Percentiles rank a stretch among this genome's conserved stretches.
Conservation (phyloP, 1,140 invertebrate species). For the Pararge aegeria region DNA sequence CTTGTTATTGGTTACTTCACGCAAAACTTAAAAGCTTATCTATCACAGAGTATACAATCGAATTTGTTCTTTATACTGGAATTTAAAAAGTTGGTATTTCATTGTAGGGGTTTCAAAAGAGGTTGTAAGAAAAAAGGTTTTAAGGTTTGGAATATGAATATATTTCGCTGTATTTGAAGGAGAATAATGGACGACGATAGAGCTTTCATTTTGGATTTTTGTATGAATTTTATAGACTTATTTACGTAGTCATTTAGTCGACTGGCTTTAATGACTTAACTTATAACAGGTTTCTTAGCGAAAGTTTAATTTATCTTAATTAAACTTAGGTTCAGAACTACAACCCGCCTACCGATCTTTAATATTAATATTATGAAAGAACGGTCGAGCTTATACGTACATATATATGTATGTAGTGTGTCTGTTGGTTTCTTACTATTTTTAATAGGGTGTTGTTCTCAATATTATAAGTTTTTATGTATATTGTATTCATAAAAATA, state of each 20-base stretch:
- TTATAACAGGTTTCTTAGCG: constrained; percentile 11
- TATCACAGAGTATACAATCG: not conserved
- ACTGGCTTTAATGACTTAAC: constrained; percentile 1
- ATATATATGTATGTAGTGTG: no score
- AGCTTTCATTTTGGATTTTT: constrained; percentile 20
- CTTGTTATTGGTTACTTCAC: constrained; percentile 55
- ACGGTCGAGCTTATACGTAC: no score
- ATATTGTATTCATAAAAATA: no score
- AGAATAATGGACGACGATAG: constrained; percentile 34
- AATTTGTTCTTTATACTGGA: constrained; percentile 15
- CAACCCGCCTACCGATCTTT: no score
- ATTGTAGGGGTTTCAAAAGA: constrained; percentile 14
- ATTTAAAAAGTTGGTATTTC: not conserved
- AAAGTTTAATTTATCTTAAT: no score
- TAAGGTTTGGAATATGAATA: constrained; percentile 39
- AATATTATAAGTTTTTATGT: no score
- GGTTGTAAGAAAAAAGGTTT: constrained; percentile 34
- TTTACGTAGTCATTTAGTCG: constrained; percentile 7
- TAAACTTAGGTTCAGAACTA: not conserved
- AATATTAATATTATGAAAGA: no score
- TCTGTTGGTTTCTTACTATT: no score
- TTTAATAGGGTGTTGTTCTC: no score
- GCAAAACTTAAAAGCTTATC: constrained; percentile 14
- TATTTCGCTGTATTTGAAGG: constrained; percentile 40
- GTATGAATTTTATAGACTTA: constrained; percentile 20